These are phyloP conservation scores for Myotis planiceps DNA, from an alignment of 2,797 vertebrate species.

Conservation along the genomic window DNA sequence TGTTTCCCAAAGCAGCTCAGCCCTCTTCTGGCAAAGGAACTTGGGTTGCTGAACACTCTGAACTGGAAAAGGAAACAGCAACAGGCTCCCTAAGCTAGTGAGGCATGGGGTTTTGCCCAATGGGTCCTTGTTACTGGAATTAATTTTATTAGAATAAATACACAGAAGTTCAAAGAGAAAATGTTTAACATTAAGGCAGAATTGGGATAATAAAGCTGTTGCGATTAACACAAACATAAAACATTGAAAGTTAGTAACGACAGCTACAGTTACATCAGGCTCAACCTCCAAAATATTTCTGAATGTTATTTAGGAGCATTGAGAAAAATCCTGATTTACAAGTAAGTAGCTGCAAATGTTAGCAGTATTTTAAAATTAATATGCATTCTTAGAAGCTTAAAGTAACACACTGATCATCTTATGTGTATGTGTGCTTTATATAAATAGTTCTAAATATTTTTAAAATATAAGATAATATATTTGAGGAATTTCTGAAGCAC, in stretches of 20 bases:
- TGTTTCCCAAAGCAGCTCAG: constrained; percentile 20
- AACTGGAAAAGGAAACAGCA: neutral
- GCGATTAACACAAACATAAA: constrained; percentile 8
- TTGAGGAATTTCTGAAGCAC: constrained; percentile 27
- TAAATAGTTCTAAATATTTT: constrained; percentile 5
- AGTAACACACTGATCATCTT: neutral
- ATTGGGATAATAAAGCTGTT: constrained; percentile 9
- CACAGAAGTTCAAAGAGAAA: constrained; percentile 33
- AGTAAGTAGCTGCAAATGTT: neutral
- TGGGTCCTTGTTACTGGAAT: constrained; percentile 23
- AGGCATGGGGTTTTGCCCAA: neutral
- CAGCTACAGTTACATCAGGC: neutral
- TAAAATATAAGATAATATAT: neutral
- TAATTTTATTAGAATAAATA: constrained; percentile 48
- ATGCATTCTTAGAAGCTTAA: constrained; percentile 23
- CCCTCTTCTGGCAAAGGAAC: constrained; percentile 29
- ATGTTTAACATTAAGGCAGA: constrained; percentile 14
- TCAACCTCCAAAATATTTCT: constrained; percentile 12
- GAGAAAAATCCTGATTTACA: constrained; percentile 40
- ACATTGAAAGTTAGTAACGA: constrained; percentile 39
- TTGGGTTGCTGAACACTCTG: neutral
- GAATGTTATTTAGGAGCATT: neutral
- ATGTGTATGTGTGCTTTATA: neutral
- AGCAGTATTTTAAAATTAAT: neutral
- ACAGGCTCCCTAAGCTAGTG: neutral